A percentile compares a stretch with the other conserved stretches of the same genome.
Conservation (phyloP, 2,113 vertebrate genomes). For the Polyodon spathula region DNA sequence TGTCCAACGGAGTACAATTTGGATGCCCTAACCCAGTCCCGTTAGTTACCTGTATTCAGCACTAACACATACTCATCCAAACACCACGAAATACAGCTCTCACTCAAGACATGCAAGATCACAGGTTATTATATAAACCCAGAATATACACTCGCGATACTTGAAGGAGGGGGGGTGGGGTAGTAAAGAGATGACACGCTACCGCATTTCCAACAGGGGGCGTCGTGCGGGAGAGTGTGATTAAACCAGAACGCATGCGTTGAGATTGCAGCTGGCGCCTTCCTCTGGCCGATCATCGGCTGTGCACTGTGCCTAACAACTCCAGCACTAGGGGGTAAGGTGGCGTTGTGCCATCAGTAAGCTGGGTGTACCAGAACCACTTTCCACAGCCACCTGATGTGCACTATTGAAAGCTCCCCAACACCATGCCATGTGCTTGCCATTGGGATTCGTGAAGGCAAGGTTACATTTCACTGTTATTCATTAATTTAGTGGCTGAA, state of each 20-base stretch:
- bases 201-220: slow-evolving; percentile 58
- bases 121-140: not conserved
- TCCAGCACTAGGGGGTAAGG: slow-evolving; percentile 43
- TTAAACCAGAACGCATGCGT: slow-evolving; percentile 47
- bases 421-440: too few species aligned
- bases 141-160: not conserved
- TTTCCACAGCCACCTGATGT: slow-evolving; percentile 31
- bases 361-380: slow-evolving; percentile 64
- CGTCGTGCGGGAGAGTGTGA: slow-evolving; percentile 45
- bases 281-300: slow-evolving; percentile 54
- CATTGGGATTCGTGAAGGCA: too few species aligned
- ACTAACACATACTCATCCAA: not conserved
- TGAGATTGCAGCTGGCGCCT: slow-evolving; percentile 46
- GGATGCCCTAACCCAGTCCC: not conserved
- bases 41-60: not conserved
- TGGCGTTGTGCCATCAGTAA: slow-evolving; percentile 50
- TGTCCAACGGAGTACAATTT: slow-evolving; percentile 45
- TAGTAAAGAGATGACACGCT: slow-evolving; percentile 25
- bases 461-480: too few species aligned
- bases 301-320: slow-evolving; percentile 59
- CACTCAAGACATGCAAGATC: not conserved
- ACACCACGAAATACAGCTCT: not conserved
- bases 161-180: slow-evolving; percentile 27
- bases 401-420: too few species aligned
- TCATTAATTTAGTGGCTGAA: too few species aligned